Evolutionary conservation across 2,888 invertebrate species (phyloP).

Genomic region (Protophormia terraenovae): DNA sequence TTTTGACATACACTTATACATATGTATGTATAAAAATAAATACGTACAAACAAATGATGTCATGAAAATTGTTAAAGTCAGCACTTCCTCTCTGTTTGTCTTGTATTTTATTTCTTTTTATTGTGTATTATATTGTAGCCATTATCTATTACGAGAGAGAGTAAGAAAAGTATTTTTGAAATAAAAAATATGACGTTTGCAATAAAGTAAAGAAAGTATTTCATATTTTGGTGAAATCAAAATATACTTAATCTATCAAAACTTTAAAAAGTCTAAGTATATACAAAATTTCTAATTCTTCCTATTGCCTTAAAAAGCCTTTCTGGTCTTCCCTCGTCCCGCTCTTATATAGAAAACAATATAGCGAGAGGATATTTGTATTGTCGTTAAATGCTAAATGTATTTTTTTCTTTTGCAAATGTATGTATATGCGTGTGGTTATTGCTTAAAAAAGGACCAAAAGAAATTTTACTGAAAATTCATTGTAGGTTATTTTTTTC

Average conservation of each 20-base stretch:
- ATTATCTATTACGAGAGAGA: background rate
- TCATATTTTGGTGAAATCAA: no score
- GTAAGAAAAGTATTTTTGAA: background rate
- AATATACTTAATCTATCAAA: no score
- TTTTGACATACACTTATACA: background rate
- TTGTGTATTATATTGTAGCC: background rate
- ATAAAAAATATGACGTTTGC: no score
- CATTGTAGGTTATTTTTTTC: background rate
- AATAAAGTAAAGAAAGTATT: no score
- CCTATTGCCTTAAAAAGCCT: background rate
- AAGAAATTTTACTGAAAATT: conserved; percentile 6
- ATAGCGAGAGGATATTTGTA: background rate
- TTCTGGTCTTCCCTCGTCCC: background rate
- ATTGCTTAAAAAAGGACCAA: background rate
- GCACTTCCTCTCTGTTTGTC: conserved; percentile 23
- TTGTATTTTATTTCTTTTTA: background rate
- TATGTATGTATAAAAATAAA: background rate
- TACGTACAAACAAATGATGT: conserved; percentile 36
- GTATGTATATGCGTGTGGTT: background rate
- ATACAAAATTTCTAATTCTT: no score
- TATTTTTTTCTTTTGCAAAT: background rate
- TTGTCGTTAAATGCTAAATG: background rate
- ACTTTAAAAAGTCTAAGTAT: no score
- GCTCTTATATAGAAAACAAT: background rate
- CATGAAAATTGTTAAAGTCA: conserved; percentile 50